A percentile compares a stretch with the other conserved stretches of the same genome.
Evolutionary conservation across 92 coral and sea anemone species (phyloP).

Genomic region (Epizoanthus stellaris): DNA sequence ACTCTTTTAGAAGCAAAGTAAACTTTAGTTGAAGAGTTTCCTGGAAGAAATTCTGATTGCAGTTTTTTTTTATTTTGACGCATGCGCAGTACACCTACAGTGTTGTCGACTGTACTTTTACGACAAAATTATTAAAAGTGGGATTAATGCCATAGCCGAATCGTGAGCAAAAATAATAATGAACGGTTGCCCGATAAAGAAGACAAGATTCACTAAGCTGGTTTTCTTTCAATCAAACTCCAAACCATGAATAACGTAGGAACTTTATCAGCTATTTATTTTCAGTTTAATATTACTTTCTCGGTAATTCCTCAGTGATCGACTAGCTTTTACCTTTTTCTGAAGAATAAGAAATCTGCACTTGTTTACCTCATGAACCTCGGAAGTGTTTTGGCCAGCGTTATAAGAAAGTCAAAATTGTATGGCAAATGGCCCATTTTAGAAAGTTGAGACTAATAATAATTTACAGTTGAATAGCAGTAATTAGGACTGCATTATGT

Average conservation of each 20-base stretch:
- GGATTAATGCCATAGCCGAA: background rate
- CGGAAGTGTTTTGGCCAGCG: no score
- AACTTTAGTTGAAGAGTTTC: background rate
- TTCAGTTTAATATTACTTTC: no score
- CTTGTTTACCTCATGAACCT: no score
- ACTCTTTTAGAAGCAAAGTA: background rate
- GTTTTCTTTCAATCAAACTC: no score
- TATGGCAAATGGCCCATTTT: no score
- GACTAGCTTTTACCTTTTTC: no score
- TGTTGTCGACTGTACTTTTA: background rate
- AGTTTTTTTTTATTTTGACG: background rate
- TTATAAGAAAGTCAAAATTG: no score
- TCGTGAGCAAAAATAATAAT: background rate
- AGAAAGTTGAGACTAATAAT: background rate
- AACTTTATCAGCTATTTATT: no score
- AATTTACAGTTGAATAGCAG: background rate
- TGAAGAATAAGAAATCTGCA: no score
- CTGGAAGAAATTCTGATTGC: background rate
- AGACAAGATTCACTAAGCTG: no score
- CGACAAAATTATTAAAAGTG: background rate
- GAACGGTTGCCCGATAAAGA: background rate
- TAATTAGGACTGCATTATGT: background rate
- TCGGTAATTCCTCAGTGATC: no score
- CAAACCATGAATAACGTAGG: no score
- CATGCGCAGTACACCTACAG: conserved; percentile 8